These are phyloP conservation scores for Pitangus sulphuratus DNA, from an alignment of 2,797 vertebrate species.

Conservation along the genomic window DNA sequence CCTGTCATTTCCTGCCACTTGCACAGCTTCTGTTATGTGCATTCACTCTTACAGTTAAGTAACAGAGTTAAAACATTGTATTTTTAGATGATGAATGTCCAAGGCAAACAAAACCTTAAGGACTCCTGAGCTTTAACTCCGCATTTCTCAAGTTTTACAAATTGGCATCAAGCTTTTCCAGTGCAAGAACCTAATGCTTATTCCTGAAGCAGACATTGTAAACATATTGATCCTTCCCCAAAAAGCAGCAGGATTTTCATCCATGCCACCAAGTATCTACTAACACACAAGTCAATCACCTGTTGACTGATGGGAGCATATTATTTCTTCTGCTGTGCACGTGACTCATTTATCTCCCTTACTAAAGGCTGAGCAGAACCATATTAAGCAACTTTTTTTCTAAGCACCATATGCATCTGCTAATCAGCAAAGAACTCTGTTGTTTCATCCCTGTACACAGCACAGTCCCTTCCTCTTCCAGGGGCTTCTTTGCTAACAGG, in stretches of 20 bases:
- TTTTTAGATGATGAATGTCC: not conserved
- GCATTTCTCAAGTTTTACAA: not conserved
- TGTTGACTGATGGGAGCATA: not conserved
- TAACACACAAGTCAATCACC: not conserved
- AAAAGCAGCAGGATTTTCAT: not conserved
- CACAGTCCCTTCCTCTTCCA: not conserved
- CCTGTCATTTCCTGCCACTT: not conserved
- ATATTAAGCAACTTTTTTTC: not conserved
- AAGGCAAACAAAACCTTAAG: not conserved
- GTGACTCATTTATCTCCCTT: not conserved
- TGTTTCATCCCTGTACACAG: not conserved
- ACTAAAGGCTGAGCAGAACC: not conserved
- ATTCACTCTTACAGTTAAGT: not conserved
- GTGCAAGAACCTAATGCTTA: not conserved
- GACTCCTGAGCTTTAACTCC: not conserved
- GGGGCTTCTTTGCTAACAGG: not conserved
- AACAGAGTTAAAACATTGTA: not conserved
- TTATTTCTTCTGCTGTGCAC: not conserved
- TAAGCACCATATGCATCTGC: not conserved
- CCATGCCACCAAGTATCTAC: not conserved
- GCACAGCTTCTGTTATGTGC: not conserved
- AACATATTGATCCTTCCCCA: not conserved
- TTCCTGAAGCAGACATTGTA: not conserved
- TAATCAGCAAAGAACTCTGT: not conserved
- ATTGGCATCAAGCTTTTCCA: not conserved